Percentiles rank a stretch among this genome's conserved stretches.
Conservation (phyloP, 2,113 vertebrate genomes). For the Calyptomena viridis region DNA sequence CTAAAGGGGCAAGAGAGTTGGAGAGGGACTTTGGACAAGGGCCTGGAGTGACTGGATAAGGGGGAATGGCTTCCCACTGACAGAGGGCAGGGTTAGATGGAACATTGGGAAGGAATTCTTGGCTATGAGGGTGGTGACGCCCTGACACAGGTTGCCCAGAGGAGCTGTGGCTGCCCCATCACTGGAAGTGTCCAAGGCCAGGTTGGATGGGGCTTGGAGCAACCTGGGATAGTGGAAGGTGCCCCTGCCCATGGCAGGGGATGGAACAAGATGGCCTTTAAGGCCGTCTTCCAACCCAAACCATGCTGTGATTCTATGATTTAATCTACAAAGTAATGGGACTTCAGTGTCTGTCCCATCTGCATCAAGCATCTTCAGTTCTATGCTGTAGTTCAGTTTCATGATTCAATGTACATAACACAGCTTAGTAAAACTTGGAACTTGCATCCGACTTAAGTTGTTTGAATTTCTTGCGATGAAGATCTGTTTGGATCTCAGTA, state of each 20-base stretch:
- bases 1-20: neutral
- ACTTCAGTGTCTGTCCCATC: neutral
- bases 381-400: neutral
- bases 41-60: neutral
- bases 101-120: neutral
- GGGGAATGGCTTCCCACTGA: neutral
- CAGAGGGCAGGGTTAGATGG: neutral
- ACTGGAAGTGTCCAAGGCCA: neutral
- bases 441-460: neutral
- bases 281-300: neutral
- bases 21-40: neutral
- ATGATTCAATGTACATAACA: neutral
- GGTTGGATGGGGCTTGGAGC: neutral
- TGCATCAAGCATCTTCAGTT: too few species aligned
- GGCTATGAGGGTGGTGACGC: neutral
- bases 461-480: accelerated
- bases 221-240: neutral
- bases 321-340: neutral
- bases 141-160: neutral
- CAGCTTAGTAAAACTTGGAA: neutral
- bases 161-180: neutral
- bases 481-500: neutral
- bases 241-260: neutral
- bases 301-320: neutral
- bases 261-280: neutral